These are phyloP conservation scores for Ursus arctos DNA, from an alignment of 2,113 vertebrate species.

Conservation along the genomic window DNA sequence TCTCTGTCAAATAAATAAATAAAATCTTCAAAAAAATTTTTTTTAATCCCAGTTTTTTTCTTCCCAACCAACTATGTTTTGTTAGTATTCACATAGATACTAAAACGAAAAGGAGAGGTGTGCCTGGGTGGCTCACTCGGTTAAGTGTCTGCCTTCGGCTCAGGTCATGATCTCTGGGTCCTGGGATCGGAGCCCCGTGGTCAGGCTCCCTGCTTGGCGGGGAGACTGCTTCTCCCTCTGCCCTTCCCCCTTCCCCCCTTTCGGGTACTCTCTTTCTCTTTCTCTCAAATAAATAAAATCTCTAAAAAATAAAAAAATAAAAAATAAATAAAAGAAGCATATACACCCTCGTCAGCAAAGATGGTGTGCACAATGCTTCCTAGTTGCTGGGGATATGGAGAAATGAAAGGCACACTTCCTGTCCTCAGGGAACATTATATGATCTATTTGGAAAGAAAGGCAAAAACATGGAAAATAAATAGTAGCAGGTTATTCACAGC, in stretches of 20 bases:
- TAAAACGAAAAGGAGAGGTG: background rate
- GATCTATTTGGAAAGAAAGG: background rate
- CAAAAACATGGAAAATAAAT: background rate
- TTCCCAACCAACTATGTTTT: background rate
- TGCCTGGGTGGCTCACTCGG: background rate
- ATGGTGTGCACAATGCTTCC: background rate
- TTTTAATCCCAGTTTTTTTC: background rate
- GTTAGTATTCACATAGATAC: background rate
- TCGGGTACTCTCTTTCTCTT: background rate
- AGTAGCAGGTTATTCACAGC: background rate
- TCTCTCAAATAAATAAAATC: background rate
- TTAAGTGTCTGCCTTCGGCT: background rate
- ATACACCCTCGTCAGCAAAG: background rate
- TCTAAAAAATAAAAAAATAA: background rate
- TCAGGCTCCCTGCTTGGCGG: background rate
- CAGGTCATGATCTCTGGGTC: background rate
- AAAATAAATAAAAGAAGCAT: background rate
- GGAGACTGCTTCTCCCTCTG: background rate
- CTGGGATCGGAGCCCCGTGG: background rate
- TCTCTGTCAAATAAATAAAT: too few relatives aligned
- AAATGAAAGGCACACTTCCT: background rate
- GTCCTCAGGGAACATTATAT: background rate
- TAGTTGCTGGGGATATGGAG: background rate
- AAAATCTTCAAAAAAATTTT: too few relatives aligned
- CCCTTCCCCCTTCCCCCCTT: too few relatives aligned